Evolutionary conservation across 2,113 vertebrate species (phyloP).

Genomic region (Tetrao urogallus): DNA sequence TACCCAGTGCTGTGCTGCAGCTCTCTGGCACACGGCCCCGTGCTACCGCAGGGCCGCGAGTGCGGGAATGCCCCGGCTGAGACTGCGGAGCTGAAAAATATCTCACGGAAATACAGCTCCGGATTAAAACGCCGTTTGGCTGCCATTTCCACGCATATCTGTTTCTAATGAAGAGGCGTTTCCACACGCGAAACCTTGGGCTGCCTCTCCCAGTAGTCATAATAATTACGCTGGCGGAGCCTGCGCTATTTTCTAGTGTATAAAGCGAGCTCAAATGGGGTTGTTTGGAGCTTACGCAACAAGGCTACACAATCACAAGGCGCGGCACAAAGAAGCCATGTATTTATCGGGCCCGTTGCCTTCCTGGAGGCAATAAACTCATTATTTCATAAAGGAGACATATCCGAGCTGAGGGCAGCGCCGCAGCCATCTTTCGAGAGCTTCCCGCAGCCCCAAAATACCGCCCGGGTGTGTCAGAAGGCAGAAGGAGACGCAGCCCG

Average conservation of each 20-base stretch:
- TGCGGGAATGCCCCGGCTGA: not conserved
- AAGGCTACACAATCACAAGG: not conserved
- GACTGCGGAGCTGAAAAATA: not conserved
- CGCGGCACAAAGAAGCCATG: not conserved
- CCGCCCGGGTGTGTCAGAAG: not conserved
- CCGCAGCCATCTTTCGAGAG: not conserved
- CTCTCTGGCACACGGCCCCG: not conserved
- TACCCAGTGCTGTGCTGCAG: not conserved
- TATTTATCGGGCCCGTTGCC: not conserved
- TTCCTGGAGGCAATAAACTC: not conserved
- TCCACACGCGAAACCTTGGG: not conserved
- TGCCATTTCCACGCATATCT: not conserved
- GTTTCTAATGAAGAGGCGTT: not conserved
- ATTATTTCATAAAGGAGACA: not conserved
- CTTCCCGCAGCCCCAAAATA: not conserved
- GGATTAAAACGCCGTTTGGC: not conserved
- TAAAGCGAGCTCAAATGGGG: not conserved
- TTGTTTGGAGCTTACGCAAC: not conserved
- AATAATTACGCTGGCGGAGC: not conserved
- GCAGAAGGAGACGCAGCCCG: not conserved
- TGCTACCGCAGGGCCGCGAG: not conserved
- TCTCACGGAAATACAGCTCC: not conserved
- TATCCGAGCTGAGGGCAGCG: not conserved
- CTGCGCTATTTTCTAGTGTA: not conserved
- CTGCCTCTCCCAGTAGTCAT: not conserved